These are phyloP conservation scores for Acromyrmex echinatior DNA, from an alignment of 1,140 invertebrate genomes.

Conservation along the genomic window DNA sequence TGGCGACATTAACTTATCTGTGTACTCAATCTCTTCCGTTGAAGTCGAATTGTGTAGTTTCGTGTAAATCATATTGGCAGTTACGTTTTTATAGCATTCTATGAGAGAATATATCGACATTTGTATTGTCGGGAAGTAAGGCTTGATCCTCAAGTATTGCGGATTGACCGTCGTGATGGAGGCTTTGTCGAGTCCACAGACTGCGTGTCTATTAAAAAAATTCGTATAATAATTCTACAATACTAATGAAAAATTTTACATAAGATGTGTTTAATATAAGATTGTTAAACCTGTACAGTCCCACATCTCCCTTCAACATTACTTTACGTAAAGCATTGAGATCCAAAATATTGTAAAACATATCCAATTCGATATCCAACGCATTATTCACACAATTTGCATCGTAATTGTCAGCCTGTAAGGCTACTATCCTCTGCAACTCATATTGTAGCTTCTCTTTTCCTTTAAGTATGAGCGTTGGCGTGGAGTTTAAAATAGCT, in stretches of 20 bases:
- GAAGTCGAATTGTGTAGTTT: slow-evolving; percentile 48
- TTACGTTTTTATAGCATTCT: slow-evolving; percentile 76
- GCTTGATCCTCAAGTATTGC: slow-evolving; percentile 38
- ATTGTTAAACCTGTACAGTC: slow-evolving; percentile 60
- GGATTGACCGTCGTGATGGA: slow-evolving; percentile 51
- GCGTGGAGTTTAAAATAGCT: slow-evolving; percentile 70
- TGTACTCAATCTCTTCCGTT: slow-evolving; percentile 43
- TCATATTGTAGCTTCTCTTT: slow-evolving; percentile 73
- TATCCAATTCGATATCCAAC: slow-evolving; percentile 76
- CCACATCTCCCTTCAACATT: slow-evolving; percentile 69
- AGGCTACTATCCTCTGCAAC: slow-evolving; percentile 74
- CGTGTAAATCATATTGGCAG: slow-evolving; percentile 66
- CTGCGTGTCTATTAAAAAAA: slow-evolving; percentile 72
- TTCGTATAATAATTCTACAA: neutral
- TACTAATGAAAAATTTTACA: neutral
- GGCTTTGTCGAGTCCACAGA: slow-evolving; percentile 76
- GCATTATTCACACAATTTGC: slow-evolving; percentile 69
- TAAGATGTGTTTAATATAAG: neutral
- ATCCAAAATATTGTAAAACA: slow-evolving; percentile 78
- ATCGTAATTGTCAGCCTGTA: slow-evolving; percentile 64
- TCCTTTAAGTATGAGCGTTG: slow-evolving; percentile 63
- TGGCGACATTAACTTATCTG: slow-evolving; percentile 21
- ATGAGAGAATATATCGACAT: slow-evolving; percentile 79
- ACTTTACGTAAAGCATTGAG: slow-evolving; percentile 81
- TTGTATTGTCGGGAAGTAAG: slow-evolving; percentile 76